A percentile compares a stretch with the other conserved stretches of the same genome.
Conservation (phyloP, 1,140 invertebrate genomes). For the Parapsyche elsis region DNA sequence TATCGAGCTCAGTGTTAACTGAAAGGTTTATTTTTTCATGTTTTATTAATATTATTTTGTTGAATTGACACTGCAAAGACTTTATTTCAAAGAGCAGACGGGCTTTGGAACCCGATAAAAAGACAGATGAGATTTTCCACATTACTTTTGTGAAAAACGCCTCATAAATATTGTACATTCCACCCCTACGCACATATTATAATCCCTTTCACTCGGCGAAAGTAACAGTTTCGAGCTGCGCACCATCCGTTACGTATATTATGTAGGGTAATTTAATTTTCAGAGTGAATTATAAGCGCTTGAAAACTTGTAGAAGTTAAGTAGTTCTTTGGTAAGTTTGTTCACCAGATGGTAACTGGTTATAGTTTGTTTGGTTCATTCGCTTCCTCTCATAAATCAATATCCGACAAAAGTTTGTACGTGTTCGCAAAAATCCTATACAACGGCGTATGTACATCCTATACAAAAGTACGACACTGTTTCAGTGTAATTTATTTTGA, state of each 20-base stretch:
- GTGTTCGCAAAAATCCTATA: not conserved
- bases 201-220: no score
- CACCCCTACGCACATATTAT: no score
- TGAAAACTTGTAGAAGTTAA: not conserved
- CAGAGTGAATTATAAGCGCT: not conserved
- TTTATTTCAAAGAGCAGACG: not conserved
- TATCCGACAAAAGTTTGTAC: constrained; percentile 8
- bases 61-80: not conserved
- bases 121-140: no score
- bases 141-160: not conserved
- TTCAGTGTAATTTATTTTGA: no score
- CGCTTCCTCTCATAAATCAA: constrained; percentile 11
- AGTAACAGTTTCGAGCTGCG: no score
- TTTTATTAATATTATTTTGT: not conserved
- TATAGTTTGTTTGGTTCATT: constrained; percentile 29
- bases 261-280: no score
- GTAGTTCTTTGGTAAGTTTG: constrained; percentile 6
- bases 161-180: not conserved
- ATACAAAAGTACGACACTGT: no score
- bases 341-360: constrained; percentile 10
- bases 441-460: not conserved
- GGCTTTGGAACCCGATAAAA: not conserved
- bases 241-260: no score
- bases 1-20: constrained; percentile 7
- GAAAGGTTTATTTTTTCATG: not conserved